Evolutionary conservation across 2,113 vertebrate species (phyloP).

Genomic region (Callochromis pleurospilus): DNA sequence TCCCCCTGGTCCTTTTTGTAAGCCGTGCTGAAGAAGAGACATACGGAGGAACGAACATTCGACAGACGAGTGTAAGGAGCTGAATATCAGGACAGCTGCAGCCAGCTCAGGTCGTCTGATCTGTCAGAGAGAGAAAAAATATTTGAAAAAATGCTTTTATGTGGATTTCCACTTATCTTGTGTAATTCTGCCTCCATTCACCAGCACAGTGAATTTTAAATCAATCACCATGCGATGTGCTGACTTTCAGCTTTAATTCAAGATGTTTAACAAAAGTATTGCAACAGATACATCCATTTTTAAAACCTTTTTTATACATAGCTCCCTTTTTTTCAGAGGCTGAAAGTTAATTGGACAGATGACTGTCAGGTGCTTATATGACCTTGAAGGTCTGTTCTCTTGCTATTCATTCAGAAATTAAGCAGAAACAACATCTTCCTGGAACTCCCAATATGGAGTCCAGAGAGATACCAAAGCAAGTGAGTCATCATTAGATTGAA

Average conservation of each 20-base stretch:
- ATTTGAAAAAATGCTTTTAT: background rate
- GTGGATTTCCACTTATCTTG: background rate
- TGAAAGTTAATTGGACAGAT: background rate
- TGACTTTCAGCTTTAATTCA: background rate
- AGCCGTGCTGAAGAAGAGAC: background rate
- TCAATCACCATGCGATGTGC: background rate
- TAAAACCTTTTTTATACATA: background rate
- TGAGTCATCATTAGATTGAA: background rate
- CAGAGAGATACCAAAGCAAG: background rate
- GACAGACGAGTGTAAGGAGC: background rate
- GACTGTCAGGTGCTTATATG: background rate
- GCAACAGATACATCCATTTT: background rate
- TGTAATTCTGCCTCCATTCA: background rate
- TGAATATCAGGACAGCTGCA: slow-evolving; percentile 55
- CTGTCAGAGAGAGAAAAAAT: slow-evolving; percentile 21
- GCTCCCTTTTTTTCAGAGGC: background rate
- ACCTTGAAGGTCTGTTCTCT: background rate
- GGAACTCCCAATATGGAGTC: background rate
- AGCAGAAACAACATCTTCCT: background rate
- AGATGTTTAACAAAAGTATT: background rate
- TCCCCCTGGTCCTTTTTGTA: background rate
- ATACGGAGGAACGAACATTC: background rate
- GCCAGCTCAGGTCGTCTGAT: slow-evolving; percentile 67
- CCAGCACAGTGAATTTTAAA: background rate
- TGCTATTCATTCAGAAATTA: background rate